Evolutionary conservation across 2,888 invertebrate species (phyloP).

Genomic region (Xanthorhoe designata): DNA sequence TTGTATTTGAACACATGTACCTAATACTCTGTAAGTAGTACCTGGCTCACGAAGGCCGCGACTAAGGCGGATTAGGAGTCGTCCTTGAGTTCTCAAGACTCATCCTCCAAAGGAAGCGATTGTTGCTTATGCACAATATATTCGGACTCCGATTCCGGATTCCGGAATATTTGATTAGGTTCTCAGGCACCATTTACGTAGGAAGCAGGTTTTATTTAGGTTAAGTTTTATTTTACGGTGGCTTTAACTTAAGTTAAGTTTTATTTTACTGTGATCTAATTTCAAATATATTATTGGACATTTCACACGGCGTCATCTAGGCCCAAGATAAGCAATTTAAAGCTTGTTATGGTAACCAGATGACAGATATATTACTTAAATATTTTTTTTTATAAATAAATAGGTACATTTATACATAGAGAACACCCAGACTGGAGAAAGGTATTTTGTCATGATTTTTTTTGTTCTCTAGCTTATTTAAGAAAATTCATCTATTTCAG

Average conservation of each 20-base stretch:
- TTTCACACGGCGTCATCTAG: too few relatives aligned
- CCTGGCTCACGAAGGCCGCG: slow-evolving; percentile 56
- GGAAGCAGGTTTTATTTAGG: slow-evolving; percentile 4
- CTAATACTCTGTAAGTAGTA: slow-evolving; percentile 41
- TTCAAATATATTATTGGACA: too few relatives aligned
- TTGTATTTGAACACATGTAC: slow-evolving; percentile 14
- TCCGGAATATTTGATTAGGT: slow-evolving; percentile 79
- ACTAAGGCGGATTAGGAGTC: slow-evolving; percentile 71
- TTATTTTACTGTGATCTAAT: too few relatives aligned
- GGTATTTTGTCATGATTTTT: background rate
- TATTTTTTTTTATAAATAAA: too few relatives aligned
- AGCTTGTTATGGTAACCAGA: too few relatives aligned
- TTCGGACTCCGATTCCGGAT: slow-evolving; percentile 69
- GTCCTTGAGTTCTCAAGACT: slow-evolving; percentile 65
- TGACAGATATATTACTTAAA: too few relatives aligned
- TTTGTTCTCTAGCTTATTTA: background rate
- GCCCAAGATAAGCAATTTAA: too few relatives aligned
- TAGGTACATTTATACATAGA: too few relatives aligned
- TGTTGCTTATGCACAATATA: slow-evolving; percentile 76
- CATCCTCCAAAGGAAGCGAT: slow-evolving; percentile 77
- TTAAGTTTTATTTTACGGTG: background rate
- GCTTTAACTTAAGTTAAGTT: background rate
- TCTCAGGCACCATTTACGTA: slow-evolving; percentile 7
- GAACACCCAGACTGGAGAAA: too few relatives aligned
- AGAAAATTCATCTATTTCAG: too few relatives aligned